Percentiles rank a stretch among this genome's conserved stretches.
Conservation (phyloP, 92 coral and sea anemone species). For the Chrysogorgia sp. region DNA sequence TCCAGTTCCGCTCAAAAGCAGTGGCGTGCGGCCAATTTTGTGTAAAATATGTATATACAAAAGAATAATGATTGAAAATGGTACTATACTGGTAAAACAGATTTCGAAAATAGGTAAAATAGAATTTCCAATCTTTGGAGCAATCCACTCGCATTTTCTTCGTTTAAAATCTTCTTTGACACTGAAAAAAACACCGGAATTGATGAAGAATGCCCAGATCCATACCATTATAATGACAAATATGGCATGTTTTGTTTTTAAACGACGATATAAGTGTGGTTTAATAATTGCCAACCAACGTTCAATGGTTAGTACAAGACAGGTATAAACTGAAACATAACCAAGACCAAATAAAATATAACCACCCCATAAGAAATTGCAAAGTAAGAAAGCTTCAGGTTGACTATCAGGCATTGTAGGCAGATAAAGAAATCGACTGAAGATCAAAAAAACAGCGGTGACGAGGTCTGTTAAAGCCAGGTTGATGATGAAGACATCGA, state of each 20-base stretch:
- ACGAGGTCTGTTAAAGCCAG: constrained; percentile 4
- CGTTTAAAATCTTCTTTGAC: constrained; percentile 10
- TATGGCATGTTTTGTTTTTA: neutral
- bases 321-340: neutral
- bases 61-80: constrained; percentile 5
- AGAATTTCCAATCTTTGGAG: constrained; percentile 8
- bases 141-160: constrained; percentile 31
- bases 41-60: constrained; percentile 10
- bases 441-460: neutral
- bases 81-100: neutral
- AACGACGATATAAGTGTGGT: neutral
- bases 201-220: neutral
- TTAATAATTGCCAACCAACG: constrained; percentile 13
- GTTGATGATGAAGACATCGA: constrained; percentile 8
- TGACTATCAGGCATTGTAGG: constrained; percentile 3
- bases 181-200: neutral
- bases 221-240: neutral
- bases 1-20: neutral
- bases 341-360: neutral
- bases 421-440: constrained; percentile 4
- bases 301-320: constrained; percentile 5
- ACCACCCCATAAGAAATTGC: neutral
- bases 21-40: neutral
- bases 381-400: constrained; percentile 20
- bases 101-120: constrained; percentile 8